phyloP scores from a whole-genome alignment of 1,140 invertebrate species.

The Drosophila serrata region DNA sequence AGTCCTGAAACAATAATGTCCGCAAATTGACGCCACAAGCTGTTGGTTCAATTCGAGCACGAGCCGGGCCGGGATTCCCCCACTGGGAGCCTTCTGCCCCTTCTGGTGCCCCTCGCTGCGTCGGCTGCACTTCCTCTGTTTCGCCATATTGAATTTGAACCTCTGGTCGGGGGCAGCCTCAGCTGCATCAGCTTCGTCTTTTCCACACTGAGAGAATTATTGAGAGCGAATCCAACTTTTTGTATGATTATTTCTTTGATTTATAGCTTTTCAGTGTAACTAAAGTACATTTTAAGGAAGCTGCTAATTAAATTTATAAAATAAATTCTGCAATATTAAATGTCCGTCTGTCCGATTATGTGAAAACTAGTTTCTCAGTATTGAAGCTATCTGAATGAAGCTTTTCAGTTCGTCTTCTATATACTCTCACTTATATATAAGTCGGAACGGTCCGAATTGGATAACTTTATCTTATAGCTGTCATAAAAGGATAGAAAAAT shows the following conservation, averaged over 20 bases:
- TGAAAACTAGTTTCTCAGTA: too few species aligned
- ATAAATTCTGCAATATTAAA: neutral
- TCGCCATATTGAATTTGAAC: constrained; percentile 77
- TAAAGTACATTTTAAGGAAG: neutral
- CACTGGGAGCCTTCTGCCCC: neutral
- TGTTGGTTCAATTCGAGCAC: constrained; percentile 73
- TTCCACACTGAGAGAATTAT: neutral
- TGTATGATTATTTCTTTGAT: too few species aligned
- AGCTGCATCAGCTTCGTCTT: constrained; percentile 26
- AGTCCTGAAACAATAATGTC: constrained; percentile 83
- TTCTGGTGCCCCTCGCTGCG: constrained; percentile 29
- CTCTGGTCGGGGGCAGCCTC: constrained; percentile 35
- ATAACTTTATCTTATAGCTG: too few species aligned
- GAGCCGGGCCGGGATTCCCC: neutral
- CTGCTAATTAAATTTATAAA: neutral
- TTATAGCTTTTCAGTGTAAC: neutral
- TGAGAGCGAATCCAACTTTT: too few species aligned
- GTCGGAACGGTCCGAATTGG: too few species aligned
- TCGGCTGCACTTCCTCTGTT: constrained; percentile 72
- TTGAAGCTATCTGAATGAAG: too few species aligned
- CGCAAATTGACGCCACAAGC: constrained; percentile 83
- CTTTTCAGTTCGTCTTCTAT: too few species aligned
- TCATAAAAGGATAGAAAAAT: too few species aligned
- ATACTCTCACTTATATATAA: too few species aligned
- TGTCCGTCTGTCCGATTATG: too few species aligned